phyloP scores from a whole-genome alignment of 2,888 invertebrate genomes.

The Noctua comes region DNA sequence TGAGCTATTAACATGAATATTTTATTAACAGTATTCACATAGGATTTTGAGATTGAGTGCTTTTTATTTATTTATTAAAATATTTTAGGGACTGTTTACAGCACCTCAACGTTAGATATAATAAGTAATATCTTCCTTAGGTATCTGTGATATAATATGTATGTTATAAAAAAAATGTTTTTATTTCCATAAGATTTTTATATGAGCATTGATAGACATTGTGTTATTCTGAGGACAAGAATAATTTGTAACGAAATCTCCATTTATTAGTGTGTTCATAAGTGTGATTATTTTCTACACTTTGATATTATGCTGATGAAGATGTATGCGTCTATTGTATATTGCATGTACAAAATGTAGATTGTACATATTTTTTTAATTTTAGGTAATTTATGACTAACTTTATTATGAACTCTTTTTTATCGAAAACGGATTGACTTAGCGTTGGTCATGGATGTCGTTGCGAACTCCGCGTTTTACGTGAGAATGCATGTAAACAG shows the following conservation, averaged over 20 bases:
- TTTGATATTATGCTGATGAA: constrained; percentile 64
- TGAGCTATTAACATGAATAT: constrained; percentile 74
- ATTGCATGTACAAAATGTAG: constrained; percentile 81
- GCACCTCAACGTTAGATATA: constrained; percentile 83
- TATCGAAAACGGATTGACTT: constrained; percentile 54
- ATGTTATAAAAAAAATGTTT: constrained; percentile 78
- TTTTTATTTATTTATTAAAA: constrained; percentile 81
- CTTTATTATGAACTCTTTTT: constrained; percentile 62
- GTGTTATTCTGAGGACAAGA: constrained; percentile 64
- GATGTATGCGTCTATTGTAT: constrained; percentile 70
- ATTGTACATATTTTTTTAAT: constrained; percentile 77
- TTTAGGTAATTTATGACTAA: constrained; percentile 74
- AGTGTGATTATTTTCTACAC: constrained; percentile 69
- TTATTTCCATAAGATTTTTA: constrained; percentile 74
- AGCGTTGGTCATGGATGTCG: constrained; percentile 43
- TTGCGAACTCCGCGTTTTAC: constrained; percentile 44
- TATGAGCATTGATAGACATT: constrained; percentile 68
- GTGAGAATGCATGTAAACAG: constrained; percentile 34
- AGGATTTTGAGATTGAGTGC: constrained; percentile 80
- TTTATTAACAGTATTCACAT: constrained; percentile 74
- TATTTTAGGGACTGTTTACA: constrained; percentile 77
- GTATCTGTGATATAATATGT: constrained; percentile 89
- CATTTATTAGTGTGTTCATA: constrained; percentile 79
- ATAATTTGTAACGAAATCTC: constrained; percentile 76
- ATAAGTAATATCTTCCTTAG: constrained; percentile 86